These are phyloP conservation scores for Thamnaconus septentrionalis DNA, from an alignment of 2,113 vertebrate species.

Conservation along the genomic window DNA sequence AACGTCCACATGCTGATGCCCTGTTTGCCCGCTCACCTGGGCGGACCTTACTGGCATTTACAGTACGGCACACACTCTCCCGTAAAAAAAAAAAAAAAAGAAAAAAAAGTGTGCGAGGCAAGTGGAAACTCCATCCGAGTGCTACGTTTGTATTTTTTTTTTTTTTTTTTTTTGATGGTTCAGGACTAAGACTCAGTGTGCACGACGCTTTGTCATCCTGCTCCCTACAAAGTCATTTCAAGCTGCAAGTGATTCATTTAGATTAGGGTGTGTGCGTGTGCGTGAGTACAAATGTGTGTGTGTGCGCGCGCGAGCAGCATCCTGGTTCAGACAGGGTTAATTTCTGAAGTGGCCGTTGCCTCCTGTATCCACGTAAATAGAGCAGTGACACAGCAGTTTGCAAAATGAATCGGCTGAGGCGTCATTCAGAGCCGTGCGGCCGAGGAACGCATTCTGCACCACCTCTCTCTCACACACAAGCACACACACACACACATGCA, in stretches of 20 bases:
- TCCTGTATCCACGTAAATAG: slow-evolving; percentile 53
- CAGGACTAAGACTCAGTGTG: slow-evolving; percentile 40
- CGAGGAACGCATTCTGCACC: too few relatives aligned
- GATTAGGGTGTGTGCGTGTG: slow-evolving; percentile 49
- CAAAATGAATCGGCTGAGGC: slow-evolving; percentile 53
- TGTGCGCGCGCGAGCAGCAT: slow-evolving; percentile 41
- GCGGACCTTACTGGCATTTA: neutral
- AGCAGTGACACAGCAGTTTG: slow-evolving; percentile 61
- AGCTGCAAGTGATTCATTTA: slow-evolving; percentile 67
- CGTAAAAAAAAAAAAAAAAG: neutral
- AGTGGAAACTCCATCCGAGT: slow-evolving; percentile 7
- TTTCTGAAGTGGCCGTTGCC: slow-evolving; percentile 68
- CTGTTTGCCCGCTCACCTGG: slow-evolving; percentile 4
- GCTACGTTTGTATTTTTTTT: slow-evolving; percentile 15
- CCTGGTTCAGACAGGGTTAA: slow-evolving; percentile 69
- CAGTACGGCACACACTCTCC: neutral
- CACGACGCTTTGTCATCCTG: slow-evolving; percentile 65
- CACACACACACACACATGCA: neutral
- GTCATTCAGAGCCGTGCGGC: neutral
- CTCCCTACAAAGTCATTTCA: slow-evolving; percentile 66
- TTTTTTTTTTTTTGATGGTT: slow-evolving; percentile 29
- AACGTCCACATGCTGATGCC: too few relatives aligned
- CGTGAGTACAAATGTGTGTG: neutral
- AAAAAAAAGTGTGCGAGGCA: slow-evolving; percentile 20
- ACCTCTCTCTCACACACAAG: too few relatives aligned